Evolutionary conservation across 2,113 vertebrate species (phyloP), one percentile per base, ranked within the genome.

Genomic region (Aspiorhynchus laticeps): DNA sequence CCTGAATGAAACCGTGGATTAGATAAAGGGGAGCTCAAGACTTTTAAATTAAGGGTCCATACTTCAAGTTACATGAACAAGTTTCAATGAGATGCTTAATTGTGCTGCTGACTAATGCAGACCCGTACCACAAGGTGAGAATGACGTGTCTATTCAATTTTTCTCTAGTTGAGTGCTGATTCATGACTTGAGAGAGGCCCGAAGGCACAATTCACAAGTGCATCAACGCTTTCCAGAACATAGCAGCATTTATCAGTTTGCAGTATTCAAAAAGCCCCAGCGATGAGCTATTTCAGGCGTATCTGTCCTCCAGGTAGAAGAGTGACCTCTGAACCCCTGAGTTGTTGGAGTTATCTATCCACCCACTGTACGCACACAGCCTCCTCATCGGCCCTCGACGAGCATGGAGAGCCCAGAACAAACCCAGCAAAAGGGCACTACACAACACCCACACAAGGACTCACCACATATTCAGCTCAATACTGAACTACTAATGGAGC

Each of bases 391-490:
- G 78, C 19, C 12, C 61, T 81, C 12, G 9, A 87, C 31, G 43
- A 48, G 78, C 71, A 31, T 26, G 9, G 85, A 41, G 33, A 38
- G 78, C 71, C 24, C 46, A 21, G 41, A 67, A 83, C 26, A 83
- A 65, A 83, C 19, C 80, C 80, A 48, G 79, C 79, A 38, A 41
- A 28, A 33, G 8, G 0, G 67, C 14, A 53, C 88, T 82, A 63
- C 51, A 83, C 26, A 53, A 83, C 83, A 85, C 88, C 86, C 84
- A 89, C 88, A 48, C 81, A 76, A 51, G 56, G 69, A 87, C 76
- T 84, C 73, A 11, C 24, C 11, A 26, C 26, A 51, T 21, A 59
- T 48, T 76, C 73, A 86, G 56, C 56, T 69, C 38, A 26, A 36
- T n/a, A 74, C 21, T 74, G 19, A 74, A 26, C 11, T 46, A 46